Evolutionary conservation across 2,888 invertebrate species (phyloP).

Genomic region (Temnothorax unifasciatus): DNA sequence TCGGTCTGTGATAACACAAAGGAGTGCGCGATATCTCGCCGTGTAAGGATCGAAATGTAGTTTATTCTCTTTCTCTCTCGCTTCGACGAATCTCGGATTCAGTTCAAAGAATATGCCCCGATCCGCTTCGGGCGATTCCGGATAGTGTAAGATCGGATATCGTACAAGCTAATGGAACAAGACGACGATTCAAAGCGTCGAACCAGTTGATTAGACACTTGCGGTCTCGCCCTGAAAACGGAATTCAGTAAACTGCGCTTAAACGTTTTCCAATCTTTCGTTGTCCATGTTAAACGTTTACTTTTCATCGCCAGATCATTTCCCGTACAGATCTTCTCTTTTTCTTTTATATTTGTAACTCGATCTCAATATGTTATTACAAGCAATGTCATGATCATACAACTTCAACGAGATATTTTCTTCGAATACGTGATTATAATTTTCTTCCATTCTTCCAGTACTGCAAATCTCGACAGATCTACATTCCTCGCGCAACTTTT

Average conservation of each 20-base stretch:
- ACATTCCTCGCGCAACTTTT: conserved; percentile 7
- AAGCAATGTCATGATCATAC: neutral
- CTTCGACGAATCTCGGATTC: conserved; percentile 5
- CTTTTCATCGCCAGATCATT: neutral
- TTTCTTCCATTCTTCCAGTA: neutral
- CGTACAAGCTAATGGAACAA: conserved; percentile 23
- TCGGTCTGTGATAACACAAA: conserved; percentile 61
- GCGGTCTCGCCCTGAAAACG: neutral
- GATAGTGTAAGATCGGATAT: conserved; percentile 8
- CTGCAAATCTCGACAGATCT: neutral
- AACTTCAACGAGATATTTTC: neutral
- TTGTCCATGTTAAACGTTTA: neutral
- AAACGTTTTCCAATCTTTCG: neutral
- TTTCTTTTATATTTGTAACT: neutral
- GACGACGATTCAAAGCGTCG: conserved; percentile 27
- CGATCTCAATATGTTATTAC: neutral
- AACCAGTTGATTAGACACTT: conserved; percentile 21
- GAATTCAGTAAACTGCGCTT: neutral
- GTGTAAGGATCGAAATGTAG: neutral
- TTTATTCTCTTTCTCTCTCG: neutral
- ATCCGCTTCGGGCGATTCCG: neutral
- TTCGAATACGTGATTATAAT: neutral
- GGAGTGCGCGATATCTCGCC: conserved; percentile 48
- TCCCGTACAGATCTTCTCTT: neutral
- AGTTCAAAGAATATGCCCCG: neutral